These are phyloP conservation scores for Drosophila kohkoa DNA, from an alignment of 1,140 invertebrate genomes.

Conservation along the genomic window DNA sequence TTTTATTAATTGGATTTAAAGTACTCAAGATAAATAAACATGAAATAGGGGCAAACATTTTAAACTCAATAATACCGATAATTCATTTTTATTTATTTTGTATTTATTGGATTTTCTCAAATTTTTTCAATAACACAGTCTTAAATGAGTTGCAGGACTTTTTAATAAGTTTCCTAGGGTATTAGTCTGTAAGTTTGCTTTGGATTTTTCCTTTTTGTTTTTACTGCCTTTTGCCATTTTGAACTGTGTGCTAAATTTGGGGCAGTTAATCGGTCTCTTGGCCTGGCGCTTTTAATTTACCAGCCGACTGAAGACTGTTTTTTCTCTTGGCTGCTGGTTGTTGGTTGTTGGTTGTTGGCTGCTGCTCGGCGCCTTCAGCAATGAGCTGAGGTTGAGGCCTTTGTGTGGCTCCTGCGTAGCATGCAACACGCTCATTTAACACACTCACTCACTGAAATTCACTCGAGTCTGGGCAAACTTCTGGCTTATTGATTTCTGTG, in stretches of 20 bases:
- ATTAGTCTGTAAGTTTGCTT: background rate
- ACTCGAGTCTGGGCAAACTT: constrained; percentile 21
- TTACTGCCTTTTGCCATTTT: background rate
- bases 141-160: no score
- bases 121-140: no score
- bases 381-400: background rate
- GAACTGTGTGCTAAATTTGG: constrained; percentile 13
- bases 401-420: constrained; percentile 36
- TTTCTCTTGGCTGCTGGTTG: background rate
- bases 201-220: constrained; percentile 3
- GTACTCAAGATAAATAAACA: no score
- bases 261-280: constrained; percentile 31
- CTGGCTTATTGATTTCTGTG: constrained; percentile 65
- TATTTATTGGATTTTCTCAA: no score
- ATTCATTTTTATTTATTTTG: no score
- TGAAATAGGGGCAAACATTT: no score
- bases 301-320: constrained; percentile 6
- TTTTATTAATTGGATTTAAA: no score
- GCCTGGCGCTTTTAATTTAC: constrained; percentile 30
- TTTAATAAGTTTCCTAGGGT: background rate
- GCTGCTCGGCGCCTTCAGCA: background rate
- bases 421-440: constrained; percentile 66
- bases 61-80: no score
- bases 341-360: background rate
- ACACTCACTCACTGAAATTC: constrained; percentile 10